Evolutionary conservation across 2,888 invertebrate genomes (phyloP).

Genomic region (Megalurothrips usitatus): DNA sequence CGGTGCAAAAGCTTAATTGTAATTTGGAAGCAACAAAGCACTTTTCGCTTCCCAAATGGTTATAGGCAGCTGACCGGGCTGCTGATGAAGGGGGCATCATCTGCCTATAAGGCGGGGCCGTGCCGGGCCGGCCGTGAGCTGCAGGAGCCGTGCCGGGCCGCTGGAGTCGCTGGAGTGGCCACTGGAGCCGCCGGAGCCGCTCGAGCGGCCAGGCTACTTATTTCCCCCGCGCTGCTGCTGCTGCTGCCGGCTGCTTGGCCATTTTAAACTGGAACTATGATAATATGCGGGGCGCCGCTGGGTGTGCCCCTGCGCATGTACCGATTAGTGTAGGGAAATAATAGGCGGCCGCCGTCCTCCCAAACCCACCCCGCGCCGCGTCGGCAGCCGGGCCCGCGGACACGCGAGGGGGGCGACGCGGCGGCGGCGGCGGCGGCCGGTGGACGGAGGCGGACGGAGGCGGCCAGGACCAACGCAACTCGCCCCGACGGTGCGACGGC

Average conservation of each 20-base stretch:
- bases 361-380: background rate
- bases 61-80: too few species aligned
- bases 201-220: background rate
- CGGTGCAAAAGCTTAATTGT: too few species aligned
- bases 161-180: background rate
- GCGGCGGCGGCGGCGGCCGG: background rate
- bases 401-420: background rate
- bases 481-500: background rate
- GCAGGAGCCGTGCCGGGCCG: background rate
- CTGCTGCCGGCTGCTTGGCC: background rate
- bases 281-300: background rate
- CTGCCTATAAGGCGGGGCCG: background rate
- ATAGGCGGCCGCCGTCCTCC: background rate
- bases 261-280: conserved; percentile 12
- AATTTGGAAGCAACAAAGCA: too few species aligned
- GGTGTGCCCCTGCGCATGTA: conserved; percentile 18
- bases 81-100: background rate
- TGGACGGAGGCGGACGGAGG: background rate
- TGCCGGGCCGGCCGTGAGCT: background rate
- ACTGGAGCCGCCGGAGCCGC: background rate
- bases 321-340: conserved; percentile 2
- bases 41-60: too few species aligned
- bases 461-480: background rate
- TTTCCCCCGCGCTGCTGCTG: background rate
- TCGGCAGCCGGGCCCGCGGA: background rate